Conservation (phyloP, 1,140 invertebrate species). For the Meloidogyne exigua region DNA sequence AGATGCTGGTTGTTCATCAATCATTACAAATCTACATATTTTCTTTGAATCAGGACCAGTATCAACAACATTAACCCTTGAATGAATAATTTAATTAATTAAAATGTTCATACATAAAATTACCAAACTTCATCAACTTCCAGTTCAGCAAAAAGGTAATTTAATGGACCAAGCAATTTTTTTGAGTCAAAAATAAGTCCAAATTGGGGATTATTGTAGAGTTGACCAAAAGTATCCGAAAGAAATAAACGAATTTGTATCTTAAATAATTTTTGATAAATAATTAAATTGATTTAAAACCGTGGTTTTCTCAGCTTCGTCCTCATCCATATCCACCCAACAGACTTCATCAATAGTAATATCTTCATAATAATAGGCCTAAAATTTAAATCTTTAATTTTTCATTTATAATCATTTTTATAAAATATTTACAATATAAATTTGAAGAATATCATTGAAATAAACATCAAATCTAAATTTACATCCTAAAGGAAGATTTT, state of each 20-base stretch:
- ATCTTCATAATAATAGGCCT: neutral
- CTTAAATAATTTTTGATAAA: neutral
- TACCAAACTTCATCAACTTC: constrained; percentile 5
- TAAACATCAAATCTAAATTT: constrained; percentile 24
- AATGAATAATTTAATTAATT: neutral
- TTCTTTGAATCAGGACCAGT: constrained; percentile 17
- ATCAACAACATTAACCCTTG: constrained; percentile 23
- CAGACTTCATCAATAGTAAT: neutral
- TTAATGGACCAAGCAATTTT: neutral
- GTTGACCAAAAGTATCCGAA: neutral
- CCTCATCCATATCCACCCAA: constrained; percentile 15
- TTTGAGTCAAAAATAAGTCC: neutral
- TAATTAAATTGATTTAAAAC: neutral
- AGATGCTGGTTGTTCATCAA: neutral
- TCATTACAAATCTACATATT: constrained; percentile 15
- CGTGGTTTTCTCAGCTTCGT: neutral
- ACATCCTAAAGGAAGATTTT: constrained; percentile 23
- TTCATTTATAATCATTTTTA: neutral
- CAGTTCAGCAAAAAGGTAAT: neutral
- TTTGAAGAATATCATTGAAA: constrained; percentile 20
- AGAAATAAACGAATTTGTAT: neutral
- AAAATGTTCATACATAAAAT: neutral
- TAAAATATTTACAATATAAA: constrained; percentile 21
- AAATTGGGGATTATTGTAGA: neutral
- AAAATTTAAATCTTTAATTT: no score